Evolutionary conservation across 2,113 vertebrate genomes (phyloP).

Genomic region (Gallinago media): DNA sequence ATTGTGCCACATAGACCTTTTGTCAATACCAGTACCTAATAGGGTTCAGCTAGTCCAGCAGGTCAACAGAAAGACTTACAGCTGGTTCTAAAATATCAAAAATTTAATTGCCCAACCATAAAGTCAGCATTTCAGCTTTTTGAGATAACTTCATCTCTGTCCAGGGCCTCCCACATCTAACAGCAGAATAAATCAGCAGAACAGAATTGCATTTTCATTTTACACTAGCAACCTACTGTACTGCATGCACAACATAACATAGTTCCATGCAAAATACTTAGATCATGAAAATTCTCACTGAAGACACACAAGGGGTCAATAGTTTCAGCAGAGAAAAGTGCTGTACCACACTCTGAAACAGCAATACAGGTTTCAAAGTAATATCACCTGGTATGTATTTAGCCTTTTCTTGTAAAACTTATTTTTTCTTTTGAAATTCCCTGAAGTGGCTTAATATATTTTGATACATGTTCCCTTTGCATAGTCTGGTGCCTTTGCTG

Average conservation of each 20-base stretch:
- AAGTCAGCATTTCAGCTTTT: neutral
- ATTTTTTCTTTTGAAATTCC: slow-evolving; percentile 36
- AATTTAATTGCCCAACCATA: neutral
- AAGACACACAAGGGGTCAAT: neutral
- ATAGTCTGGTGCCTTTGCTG: slow-evolving; percentile 48
- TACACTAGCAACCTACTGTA: neutral
- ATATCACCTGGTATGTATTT: neutral
- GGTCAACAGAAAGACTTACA: neutral
- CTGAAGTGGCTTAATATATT: slow-evolving; percentile 55
- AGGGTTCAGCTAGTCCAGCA: neutral
- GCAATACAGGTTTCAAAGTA: neutral
- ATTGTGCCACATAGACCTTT: neutral
- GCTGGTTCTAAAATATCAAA: neutral
- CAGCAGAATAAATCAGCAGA: neutral
- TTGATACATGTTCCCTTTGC: slow-evolving; percentile 50
- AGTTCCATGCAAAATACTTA: neutral
- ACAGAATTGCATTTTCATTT: neutral
- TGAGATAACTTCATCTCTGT: neutral
- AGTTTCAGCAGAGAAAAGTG: neutral
- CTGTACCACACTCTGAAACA: neutral
- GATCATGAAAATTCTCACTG: neutral
- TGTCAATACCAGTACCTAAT: neutral
- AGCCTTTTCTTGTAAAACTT: slow-evolving; percentile 19
- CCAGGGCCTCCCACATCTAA: neutral
- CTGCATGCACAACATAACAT: neutral